Evolutionary conservation across 2,113 vertebrate species (phyloP), one percentile per base, ranked within the genome.

Genomic region (Calyptommatus sinebrachiatus): DNA sequence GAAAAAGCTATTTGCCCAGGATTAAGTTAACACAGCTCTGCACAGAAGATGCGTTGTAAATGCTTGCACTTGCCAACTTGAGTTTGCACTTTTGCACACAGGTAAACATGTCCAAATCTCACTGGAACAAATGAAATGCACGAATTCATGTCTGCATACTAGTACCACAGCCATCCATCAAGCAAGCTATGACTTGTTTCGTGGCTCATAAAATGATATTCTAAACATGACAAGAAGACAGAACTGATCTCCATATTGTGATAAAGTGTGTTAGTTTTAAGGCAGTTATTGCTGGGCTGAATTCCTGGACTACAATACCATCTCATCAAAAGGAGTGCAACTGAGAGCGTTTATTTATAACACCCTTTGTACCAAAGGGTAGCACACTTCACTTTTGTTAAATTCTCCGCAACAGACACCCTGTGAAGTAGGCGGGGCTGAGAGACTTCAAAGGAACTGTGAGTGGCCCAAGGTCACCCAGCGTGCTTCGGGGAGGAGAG

Each of bases 1-100:
- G 53, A 57, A 35, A 46, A 81, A 75, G 53, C n/a, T 75, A 70
- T 76, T 70, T 61, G 53, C 35, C 57, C 60, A 31, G 41, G 65
- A n/a, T 62, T 75, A 70, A 50, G 67, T 31, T 75, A 69, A 75
- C 35, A 75, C 62, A 66, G 66, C n/a, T 16, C 18, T 62, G n/a
- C 31, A 62, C 50, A 48, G 72, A 48, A 31, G 65, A 31, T 31
- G 26, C 53, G 26, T 76, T 31, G n/a, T 62, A 35, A 81, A 70
- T n/a, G 24, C 22, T 61, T 53, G 60, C 35, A 75, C 61, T 48
- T 62, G 50, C 35, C 24, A 62, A 61, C 71, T 69, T 20, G 61
- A 21, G n/a, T 11, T n/a, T 28, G 26, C 31, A 69, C 9, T 46
- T 21, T 35, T 69, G n/a, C 53, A 67, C 16, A 8, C 5, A 70